Conservation (phyloP, 2,888 invertebrate species). For the Dione juno region DNA sequence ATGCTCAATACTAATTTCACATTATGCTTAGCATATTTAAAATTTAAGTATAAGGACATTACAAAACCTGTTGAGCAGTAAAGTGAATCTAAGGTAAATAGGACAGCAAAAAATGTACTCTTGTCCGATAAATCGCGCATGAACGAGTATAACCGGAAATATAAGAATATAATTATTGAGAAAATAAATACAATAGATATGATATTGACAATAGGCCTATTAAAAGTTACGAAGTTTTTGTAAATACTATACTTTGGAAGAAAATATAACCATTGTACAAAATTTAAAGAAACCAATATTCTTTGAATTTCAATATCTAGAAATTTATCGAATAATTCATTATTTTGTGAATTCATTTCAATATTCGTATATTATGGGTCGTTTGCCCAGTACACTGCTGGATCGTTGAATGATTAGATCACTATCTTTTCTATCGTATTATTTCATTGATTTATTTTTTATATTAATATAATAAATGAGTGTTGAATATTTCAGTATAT, state of each 20-base stretch:
- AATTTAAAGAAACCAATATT: conserved; percentile 29
- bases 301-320: conserved; percentile 25
- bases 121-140: not conserved
- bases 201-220: conserved; percentile 15
- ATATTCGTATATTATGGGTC: not conserved
- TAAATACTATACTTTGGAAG: conserved; percentile 31
- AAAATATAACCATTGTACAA: conserved; percentile 20
- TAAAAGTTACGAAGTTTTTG: conserved; percentile 29
- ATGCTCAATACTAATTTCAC: conserved; percentile 17
- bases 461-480: not conserved
- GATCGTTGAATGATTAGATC: not conserved
- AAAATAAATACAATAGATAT: not conserved
- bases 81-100: not conserved
- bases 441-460: not conserved
- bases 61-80: conserved; percentile 8
- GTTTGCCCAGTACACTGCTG: not conserved
- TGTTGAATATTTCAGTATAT: not conserved
- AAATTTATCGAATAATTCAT: conserved; percentile 29
- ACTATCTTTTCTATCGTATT: not conserved
- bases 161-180: not conserved
- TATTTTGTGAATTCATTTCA: not conserved
- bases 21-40: not conserved
- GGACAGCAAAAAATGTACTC: not conserved
- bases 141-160: no score
- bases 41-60: conserved; percentile 1